Evolutionary conservation across 2,113 vertebrate species (phyloP).

Genomic region (Craseonycteris thonglongyai): DNA sequence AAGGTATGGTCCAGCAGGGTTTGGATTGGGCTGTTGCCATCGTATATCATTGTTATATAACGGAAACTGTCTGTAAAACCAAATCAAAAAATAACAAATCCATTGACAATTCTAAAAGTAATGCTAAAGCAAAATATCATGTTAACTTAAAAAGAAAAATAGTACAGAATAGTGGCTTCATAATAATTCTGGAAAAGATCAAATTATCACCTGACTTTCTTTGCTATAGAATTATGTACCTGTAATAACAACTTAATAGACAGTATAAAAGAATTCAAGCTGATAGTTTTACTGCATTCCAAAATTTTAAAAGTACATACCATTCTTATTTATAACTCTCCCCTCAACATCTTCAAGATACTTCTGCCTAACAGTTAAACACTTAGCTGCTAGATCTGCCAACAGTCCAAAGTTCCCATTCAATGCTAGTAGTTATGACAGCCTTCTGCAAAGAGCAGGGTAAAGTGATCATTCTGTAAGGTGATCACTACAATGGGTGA

Average conservation of each 20-base stretch:
- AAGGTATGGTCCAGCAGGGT: conserved; percentile 90
- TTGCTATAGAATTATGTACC: not conserved
- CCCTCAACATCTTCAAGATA: not conserved
- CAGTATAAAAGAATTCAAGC: not conserved
- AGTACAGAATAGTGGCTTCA: not conserved
- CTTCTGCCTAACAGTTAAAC: not conserved
- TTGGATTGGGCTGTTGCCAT: conserved; percentile 94
- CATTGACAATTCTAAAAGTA: not conserved
- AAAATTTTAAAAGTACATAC: not conserved
- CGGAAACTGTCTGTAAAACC: conserved; percentile 87
- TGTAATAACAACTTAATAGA: not conserved
- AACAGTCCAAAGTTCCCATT: not conserved
- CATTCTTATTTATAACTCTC: not conserved
- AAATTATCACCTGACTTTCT: not conserved
- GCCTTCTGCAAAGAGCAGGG: not conserved
- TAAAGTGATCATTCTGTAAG: not conserved
- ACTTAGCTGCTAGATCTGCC: not conserved
- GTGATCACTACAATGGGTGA: not conserved
- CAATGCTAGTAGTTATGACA: not conserved
- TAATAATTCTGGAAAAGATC: not conserved
- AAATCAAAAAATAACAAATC: conserved; percentile 42
- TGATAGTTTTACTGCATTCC: not conserved
- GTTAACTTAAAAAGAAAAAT: not conserved
- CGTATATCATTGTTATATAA: conserved; percentile 93
- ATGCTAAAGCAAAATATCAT: conserved; percentile 9